Base-by-base conservation (phyloP, 2,113 vertebrate species). In the Periophthalmus modestus region DNA sequence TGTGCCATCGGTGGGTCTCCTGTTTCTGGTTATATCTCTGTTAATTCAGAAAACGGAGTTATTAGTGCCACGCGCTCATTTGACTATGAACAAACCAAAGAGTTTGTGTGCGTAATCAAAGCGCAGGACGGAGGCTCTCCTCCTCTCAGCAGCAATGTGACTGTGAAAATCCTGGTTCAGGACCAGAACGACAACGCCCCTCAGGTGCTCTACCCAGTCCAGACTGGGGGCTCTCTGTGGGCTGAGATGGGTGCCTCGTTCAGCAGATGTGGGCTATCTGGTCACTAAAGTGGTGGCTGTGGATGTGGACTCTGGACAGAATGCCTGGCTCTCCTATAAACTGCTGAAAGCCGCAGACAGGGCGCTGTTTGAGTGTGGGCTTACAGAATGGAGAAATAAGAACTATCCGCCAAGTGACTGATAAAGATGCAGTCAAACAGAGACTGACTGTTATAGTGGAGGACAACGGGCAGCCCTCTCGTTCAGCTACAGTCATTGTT, bases 381-480 rank as follows among this genome's bases (percentile, higher is more conserved):
- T 0, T 70, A 58, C 70, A 84, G 74, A 86, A 61, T 61, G 78
- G 66, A 33, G 78, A 88, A 82, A 80, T 87, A 0, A 66, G 65
- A 76, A 90, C 85, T 71, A 50, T 74, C 58, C 85, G 85, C 21
- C 80, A 85, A 71, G 79, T 93, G 34, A 90, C 75, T 77, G 92
- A 93, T 68, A 92, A 85, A 80, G 91, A 94, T 78, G 81, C 77
- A 4, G 77, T 87, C 54, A 91, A 84, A 82, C 92, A 94, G 74
- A 78, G 82, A 81, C 82, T 84, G 78, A 69, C 39, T 62, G 82
- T 84, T 66, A 74, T 80, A 24, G 82, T 84, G 82, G 82, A 84
- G 75, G 82, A 84, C 78, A 84, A 84, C 72, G 82, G 82, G 36
- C n/a, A n/a, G n/a, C n/a, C n/a, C n/a, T n/a, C n/a, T n/a, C n/a